Conservation (phyloP, 2,888 invertebrate genomes). For the Netelia virgata region DNA sequence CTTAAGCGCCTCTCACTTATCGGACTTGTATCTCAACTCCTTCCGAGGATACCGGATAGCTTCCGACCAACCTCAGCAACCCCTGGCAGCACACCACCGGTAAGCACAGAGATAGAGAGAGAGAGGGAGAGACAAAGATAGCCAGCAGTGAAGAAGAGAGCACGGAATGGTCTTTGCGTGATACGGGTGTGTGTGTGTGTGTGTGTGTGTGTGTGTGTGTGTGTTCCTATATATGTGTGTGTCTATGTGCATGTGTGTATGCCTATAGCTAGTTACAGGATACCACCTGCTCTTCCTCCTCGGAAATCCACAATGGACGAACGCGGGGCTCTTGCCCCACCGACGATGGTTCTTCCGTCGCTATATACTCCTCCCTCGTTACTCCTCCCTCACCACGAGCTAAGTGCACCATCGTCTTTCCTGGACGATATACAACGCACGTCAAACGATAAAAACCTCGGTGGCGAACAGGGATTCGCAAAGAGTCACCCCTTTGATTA, state of each 20-base stretch:
- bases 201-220: not conserved
- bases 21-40: constrained; percentile 78
- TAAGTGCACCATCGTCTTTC: constrained; percentile 30
- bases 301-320: constrained; percentile 53
- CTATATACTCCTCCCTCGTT: constrained; percentile 8
- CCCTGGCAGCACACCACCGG: constrained; percentile 35
- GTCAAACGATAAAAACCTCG: constrained; percentile 4
- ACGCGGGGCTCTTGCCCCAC: constrained; percentile 45
- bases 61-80: constrained; percentile 68
- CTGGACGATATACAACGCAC: not conserved
- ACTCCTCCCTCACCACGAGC: not conserved
- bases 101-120: constrained; percentile 3
- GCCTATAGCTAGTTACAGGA: constrained; percentile 45
- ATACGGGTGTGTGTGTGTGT: not conserved
- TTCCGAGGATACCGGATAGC: constrained; percentile 72
- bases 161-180: constrained; percentile 42
- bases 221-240: not conserved
- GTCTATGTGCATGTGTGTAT: not conserved
- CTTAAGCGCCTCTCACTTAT: constrained; percentile 80
- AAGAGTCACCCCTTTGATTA: not conserved
- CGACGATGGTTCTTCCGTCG: constrained; percentile 40
- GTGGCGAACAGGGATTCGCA: not conserved
- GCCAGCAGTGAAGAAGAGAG: constrained; percentile 26
- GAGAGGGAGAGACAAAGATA: too few species aligned
- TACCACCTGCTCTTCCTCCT: constrained; percentile 56